phyloP scores from a whole-genome alignment of 2,888 invertebrate genomes.

The Tiliacea citrago region DNA sequence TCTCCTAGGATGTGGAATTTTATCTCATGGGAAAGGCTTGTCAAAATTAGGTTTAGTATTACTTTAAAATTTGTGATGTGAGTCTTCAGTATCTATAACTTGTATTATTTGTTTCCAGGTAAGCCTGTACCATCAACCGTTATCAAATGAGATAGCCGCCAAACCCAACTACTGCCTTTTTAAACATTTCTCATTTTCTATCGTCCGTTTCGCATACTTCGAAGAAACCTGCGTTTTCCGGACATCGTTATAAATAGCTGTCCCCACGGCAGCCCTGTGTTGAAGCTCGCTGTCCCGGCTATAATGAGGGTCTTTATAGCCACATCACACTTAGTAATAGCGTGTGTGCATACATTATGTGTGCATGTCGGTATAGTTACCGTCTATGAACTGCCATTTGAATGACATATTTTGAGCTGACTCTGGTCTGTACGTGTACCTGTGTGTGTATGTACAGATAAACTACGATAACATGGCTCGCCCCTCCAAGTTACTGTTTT shows the following conservation, averaged over 20 bases:
- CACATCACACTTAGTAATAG: constrained; percentile 49
- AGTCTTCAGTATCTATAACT: neutral
- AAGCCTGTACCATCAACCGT: neutral
- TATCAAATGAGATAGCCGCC: no score
- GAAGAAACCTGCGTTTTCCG: constrained; percentile 9
- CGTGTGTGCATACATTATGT: constrained; percentile 50
- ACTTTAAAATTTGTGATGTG: no score
- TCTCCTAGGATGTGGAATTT: neutral
- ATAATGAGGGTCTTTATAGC: constrained; percentile 53
- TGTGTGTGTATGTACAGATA: no score
- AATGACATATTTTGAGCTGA: neutral
- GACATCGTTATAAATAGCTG: neutral
- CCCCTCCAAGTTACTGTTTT: no score
- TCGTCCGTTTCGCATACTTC: neutral
- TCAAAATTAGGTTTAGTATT: neutral
- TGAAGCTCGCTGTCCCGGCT: constrained; percentile 38
- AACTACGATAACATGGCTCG: no score
- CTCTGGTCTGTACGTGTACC: neutral
- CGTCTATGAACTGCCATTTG: constrained; percentile 1
- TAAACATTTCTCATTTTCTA: neutral
- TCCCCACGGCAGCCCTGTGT: constrained; percentile 38
- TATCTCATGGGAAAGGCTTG: neutral
- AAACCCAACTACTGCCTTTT: neutral
- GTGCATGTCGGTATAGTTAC: neutral
- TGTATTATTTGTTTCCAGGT: neutral